These are phyloP conservation scores for Anthonomus grandis DNA, from an alignment of 1,140 invertebrate species.

Conservation along the genomic window DNA sequence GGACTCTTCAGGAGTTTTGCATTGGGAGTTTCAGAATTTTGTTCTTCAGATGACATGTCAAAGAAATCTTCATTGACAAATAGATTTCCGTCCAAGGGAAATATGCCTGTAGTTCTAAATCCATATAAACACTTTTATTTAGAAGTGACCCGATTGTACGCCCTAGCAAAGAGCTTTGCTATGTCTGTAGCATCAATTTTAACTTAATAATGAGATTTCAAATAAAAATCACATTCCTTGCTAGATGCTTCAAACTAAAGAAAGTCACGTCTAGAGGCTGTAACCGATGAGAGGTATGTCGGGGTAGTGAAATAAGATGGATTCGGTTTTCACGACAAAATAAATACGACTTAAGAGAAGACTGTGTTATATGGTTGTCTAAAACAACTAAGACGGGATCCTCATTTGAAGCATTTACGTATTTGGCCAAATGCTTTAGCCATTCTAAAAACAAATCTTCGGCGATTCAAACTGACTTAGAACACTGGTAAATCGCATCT, in stretches of 20 bases:
- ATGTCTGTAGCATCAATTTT: conserved; percentile 16
- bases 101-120: not conserved
- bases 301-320: not conserved
- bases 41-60: no score
- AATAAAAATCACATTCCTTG: conserved; percentile 5
- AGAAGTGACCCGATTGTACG: conserved; percentile 16
- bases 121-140: conserved; percentile 6
- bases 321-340: not conserved
- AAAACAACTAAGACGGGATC: no score
- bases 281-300: not conserved
- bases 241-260: conserved; percentile 6
- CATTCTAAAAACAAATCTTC: conserved; percentile 38
- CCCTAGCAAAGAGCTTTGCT: conserved; percentile 14
- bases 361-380: not conserved
- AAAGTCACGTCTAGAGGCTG: not conserved
- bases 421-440: conserved; percentile 40
- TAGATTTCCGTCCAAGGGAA: not conserved
- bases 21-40: not conserved
- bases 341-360: not conserved
- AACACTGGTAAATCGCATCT: conserved; percentile 42
- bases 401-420: conserved; percentile 10
- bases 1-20: not conserved
- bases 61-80: no score
- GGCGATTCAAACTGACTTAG: no score
- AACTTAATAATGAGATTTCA: conserved; percentile 13